Conservation (phyloP, 2,888 invertebrate genomes). For the Melanostoma mellinum region DNA sequence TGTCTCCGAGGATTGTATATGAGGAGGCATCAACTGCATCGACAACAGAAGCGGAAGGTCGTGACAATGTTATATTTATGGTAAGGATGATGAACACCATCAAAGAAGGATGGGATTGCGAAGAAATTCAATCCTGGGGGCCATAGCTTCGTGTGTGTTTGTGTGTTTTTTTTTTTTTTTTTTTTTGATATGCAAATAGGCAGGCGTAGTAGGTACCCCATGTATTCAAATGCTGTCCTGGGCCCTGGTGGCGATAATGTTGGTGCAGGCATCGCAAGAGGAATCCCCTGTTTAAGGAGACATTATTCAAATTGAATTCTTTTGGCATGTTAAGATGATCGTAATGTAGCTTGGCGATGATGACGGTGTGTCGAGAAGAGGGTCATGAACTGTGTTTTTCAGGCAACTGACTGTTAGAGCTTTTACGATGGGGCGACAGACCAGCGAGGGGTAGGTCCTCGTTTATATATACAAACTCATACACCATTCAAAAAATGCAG, state of each 20-base stretch:
- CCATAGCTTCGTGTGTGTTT: constrained; percentile 16
- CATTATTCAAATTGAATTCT: constrained; percentile 69
- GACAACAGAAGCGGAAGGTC: constrained; percentile 35
- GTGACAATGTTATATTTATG: constrained; percentile 31
- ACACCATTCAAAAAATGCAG: constrained; percentile 15
- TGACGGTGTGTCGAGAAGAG: constrained; percentile 31
- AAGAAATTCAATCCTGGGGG: constrained; percentile 5
- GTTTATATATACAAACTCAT: not conserved
- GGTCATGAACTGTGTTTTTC: constrained; percentile 44
- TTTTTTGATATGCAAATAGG: constrained; percentile 64
- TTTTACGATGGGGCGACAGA: constrained; percentile 4
- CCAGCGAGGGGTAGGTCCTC: not conserved
- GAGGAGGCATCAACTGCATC: constrained; percentile 43
- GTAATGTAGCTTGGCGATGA: constrained; percentile 40
- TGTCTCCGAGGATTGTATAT: constrained; percentile 9
- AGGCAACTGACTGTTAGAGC: constrained; percentile 11
- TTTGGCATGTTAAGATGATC: constrained; percentile 67
- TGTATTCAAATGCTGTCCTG: constrained; percentile 18
- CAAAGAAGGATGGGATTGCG: constrained; percentile 19
- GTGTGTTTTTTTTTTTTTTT: constrained; percentile 24
- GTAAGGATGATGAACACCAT: constrained; percentile 50
- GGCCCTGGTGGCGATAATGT: constrained; percentile 37
- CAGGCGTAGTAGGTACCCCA: constrained; percentile 26
- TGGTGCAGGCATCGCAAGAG: constrained; percentile 1
- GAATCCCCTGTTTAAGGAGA: constrained; percentile 51